These are phyloP conservation scores for Pandemis corylana DNA, from an alignment of 2,888 invertebrate genomes.

Conservation along the genomic window DNA sequence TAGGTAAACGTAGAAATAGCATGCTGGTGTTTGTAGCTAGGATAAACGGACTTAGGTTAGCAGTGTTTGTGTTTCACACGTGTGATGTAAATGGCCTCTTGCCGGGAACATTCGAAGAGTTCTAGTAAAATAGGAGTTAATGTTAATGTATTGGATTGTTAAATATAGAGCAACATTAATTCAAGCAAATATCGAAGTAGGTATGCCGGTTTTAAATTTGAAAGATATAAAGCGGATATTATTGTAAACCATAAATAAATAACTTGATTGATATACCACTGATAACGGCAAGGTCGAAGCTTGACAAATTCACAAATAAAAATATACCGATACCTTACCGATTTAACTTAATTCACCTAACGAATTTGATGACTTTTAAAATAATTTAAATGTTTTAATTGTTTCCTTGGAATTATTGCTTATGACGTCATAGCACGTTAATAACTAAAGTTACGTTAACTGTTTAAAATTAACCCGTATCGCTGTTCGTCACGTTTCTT, in stretches of 20 bases:
- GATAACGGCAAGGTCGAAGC: neutral
- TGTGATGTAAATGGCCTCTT: neutral
- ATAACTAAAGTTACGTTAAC: neutral
- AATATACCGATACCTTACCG: neutral
- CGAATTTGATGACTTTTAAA: neutral
- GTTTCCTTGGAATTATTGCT: neutral
- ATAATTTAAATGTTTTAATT: constrained; percentile 5
- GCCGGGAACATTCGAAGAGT: neutral
- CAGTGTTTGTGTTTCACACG: neutral
- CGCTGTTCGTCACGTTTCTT: constrained; percentile 21
- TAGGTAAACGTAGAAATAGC: neutral
- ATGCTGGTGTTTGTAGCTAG: neutral
- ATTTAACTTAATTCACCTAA: neutral
- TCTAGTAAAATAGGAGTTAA: too few species aligned
- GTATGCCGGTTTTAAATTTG: neutral
- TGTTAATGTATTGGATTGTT: too few species aligned
- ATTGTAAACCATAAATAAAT: constrained; percentile 1
- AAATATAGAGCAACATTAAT: too few species aligned
- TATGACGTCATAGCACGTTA: constrained; percentile 12
- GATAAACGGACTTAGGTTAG: neutral
- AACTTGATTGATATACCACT: neutral
- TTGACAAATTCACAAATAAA: neutral
- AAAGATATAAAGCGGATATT: neutral
- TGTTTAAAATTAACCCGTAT: constrained; percentile 21
- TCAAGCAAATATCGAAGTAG: too few species aligned